Evolutionary conservation across 2,888 invertebrate species (phyloP).

Genomic region (Chaitophorus viminalis): DNA sequence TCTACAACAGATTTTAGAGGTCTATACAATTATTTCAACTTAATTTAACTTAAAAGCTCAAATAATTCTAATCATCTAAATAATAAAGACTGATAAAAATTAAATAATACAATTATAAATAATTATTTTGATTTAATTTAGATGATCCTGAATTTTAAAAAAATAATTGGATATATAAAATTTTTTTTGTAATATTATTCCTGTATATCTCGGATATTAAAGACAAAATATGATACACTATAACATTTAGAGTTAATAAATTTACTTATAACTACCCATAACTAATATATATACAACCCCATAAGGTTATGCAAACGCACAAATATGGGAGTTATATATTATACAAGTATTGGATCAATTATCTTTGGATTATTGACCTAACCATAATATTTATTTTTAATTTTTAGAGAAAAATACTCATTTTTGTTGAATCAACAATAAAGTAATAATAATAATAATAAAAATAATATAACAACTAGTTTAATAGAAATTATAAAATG

Average conservation of each 20-base stretch:
- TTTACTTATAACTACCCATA: not conserved
- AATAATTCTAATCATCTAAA: too few species aligned
- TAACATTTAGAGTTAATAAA: not conserved
- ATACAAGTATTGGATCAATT: not conserved
- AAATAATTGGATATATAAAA: too few species aligned
- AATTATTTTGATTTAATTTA: not conserved
- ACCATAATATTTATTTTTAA: not conserved
- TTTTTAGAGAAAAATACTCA: not conserved
- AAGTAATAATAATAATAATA: conserved; percentile 3
- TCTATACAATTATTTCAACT: not conserved
- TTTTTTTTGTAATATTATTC: not conserved
- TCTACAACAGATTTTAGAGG: not conserved
- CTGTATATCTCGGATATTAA: not conserved
- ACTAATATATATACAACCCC: not conserved
- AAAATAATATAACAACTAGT: conserved; percentile 1
- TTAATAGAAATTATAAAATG: conserved; percentile 31
- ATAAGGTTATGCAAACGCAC: not conserved
- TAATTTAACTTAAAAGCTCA: not conserved
- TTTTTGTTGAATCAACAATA: not conserved
- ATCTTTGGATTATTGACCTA: not conserved
- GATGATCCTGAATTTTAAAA: not conserved
- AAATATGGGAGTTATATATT: not conserved
- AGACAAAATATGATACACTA: not conserved
- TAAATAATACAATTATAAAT: not conserved
- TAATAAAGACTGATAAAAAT: not conserved